Percentiles rank a stretch among this genome's conserved stretches.
Conservation (phyloP, 2,888 invertebrate species). For the Boloria euphrosyne region DNA sequence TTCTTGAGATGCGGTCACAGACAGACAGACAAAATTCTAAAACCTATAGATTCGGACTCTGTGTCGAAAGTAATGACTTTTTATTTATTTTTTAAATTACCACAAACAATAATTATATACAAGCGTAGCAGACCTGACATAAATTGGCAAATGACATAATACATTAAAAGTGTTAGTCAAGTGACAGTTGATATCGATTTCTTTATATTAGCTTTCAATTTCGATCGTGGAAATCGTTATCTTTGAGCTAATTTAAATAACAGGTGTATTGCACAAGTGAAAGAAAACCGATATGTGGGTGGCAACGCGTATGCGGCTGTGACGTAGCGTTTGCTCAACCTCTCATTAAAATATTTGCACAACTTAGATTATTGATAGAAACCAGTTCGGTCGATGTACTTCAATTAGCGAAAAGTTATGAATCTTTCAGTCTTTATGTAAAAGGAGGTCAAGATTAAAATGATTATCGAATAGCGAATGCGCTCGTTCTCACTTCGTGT, state of each 20-base stretch:
- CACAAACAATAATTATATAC: too few species aligned
- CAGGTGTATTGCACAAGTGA: constrained; percentile 67
- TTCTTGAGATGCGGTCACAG: too few species aligned
- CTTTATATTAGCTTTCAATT: constrained; percentile 11
- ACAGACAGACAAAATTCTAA: too few species aligned
- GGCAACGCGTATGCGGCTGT: constrained; percentile 47
- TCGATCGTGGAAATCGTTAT: constrained; percentile 36
- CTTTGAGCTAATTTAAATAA: constrained; percentile 51
- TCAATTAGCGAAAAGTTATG: constrained; percentile 44
- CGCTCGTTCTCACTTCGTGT: constrained; percentile 8
- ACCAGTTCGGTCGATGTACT: constrained; percentile 38
- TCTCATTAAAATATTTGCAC: constrained; percentile 52
- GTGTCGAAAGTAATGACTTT: too few species aligned
- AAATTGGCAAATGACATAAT: background rate
- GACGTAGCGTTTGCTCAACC: constrained; percentile 49
- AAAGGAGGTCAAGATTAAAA: constrained; percentile 76
- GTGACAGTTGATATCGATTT: constrained; percentile 11
- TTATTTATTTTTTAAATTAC: too few species aligned
- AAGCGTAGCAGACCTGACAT: too few species aligned
- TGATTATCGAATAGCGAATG: constrained; percentile 50
- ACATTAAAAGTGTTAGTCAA: background rate
- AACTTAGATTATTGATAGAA: constrained; percentile 46
- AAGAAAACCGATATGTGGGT: constrained; percentile 53
- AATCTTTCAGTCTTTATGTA: constrained; percentile 47
- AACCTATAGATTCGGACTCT: too few species aligned